Percentiles rank a stretch among this genome's conserved stretches.
These are phyloP conservation scores for Xestia c-nigrum DNA, from an alignment of 2,888 invertebrate genomes.

Conservation along the genomic window DNA sequence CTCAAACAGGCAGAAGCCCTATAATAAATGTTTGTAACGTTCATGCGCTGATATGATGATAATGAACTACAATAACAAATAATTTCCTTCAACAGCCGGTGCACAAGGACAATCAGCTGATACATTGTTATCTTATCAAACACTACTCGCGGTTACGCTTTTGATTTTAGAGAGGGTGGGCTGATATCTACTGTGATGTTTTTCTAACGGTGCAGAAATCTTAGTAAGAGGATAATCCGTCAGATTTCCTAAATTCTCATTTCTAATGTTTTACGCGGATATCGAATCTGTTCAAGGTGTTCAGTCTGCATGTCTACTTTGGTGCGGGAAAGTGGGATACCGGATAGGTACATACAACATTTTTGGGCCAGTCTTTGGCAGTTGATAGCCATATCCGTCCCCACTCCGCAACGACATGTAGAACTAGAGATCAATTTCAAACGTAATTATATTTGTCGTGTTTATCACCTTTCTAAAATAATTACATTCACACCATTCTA, in stretches of 20 bases:
- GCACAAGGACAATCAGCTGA: slow-evolving; percentile 62
- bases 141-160: slow-evolving; percentile 45
- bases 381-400: neutral
- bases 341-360: neutral
- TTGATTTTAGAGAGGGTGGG: slow-evolving; percentile 42
- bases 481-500: slow-evolving; percentile 29
- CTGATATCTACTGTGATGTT: slow-evolving; percentile 13
- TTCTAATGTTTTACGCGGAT: neutral
- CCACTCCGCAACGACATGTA: neutral
- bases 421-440: neutral
- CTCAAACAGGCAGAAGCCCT: slow-evolving; percentile 8
- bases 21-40: slow-evolving; percentile 21
- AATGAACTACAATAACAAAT: slow-evolving; percentile 59
- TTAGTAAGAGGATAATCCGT: neutral
- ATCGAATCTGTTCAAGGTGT: neutral
- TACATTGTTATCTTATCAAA: slow-evolving; percentile 60
- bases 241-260: neutral
- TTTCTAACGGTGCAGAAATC: neutral
- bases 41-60: slow-evolving; percentile 38
- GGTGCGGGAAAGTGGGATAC: neutral
- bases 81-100: slow-evolving; percentile 47
- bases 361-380: neutral
- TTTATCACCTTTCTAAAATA: slow-evolving; percentile 29
- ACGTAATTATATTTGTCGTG: neutral
- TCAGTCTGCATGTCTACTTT: neutral